A percentile compares a stretch with the other conserved stretches of the same genome.
These are phyloP conservation scores for Babylonia areolata DNA, from an alignment of 1,140 invertebrate species.

Conservation along the genomic window DNA sequence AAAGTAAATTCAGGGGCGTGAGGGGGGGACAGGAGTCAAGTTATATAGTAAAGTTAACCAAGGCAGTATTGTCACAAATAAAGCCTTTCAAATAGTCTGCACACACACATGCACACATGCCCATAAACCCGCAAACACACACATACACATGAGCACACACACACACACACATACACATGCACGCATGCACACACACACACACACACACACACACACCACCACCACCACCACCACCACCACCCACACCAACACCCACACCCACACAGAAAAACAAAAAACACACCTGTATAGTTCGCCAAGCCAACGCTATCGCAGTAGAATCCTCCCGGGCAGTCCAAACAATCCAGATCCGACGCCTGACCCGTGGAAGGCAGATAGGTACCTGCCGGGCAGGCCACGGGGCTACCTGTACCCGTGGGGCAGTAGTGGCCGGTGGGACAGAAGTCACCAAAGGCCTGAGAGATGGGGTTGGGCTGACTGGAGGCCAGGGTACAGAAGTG, in stretches of 20 bases:
- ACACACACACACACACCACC: too few species aligned
- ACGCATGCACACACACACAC: too few species aligned
- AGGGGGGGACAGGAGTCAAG: too few species aligned
- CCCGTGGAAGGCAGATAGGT: constrained; percentile 65
- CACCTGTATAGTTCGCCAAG: constrained; percentile 64
- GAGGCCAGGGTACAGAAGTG: constrained; percentile 67
- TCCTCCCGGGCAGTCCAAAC: constrained; percentile 69
- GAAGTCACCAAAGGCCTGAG: constrained; percentile 65
- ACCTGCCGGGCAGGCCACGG: constrained; percentile 66
- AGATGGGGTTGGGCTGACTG: constrained; percentile 58
- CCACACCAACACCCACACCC: neutral
- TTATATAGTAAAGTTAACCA: too few species aligned
- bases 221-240: too few species aligned
- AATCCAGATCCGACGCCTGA: constrained; percentile 48
- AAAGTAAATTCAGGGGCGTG: too few species aligned
- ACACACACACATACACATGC: too few species aligned
- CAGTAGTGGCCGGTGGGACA: constrained; percentile 71
- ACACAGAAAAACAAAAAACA: neutral
- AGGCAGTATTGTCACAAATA: too few species aligned
- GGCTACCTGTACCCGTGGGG: constrained; percentile 63
- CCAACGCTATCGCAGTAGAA: constrained; percentile 67
- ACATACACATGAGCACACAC: too few species aligned
- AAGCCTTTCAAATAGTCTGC: too few species aligned
- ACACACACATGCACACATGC: too few species aligned
- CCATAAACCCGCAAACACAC: too few species aligned